Base-by-base conservation (phyloP, 2,888 invertebrate species). In the Adelognathus sp. region DNA sequence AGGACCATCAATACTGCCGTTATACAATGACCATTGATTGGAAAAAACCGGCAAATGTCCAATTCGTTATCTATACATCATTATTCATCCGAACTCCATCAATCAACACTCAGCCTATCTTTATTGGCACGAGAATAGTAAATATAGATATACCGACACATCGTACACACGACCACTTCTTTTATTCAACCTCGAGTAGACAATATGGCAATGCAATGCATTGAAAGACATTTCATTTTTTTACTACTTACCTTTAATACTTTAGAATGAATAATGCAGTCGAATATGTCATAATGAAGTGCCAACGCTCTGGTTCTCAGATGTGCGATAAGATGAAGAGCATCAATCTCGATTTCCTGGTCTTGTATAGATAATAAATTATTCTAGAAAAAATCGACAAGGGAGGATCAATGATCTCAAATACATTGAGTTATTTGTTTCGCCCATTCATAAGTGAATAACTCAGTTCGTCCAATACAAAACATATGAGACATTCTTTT, bases 141-240 rank as follows among this genome's bases (percentile, higher is more conserved):
- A 66, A 50, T 24, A 44, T 33, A 52, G 50, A 33, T 33, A 21
- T 16, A 67, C n/a, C n/a, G n/a, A n/a, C n/a, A n/a, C n/a, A n/a
- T n/a, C n/a, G n/a, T 14, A 9, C 9, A 18, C 27, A 31, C 21
- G 14, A 14, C 9, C 2, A 50, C 50, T n/a, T 61, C 39, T 27
- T 60, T 29, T 41, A 33, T 44, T 72, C 54, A 63, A 63, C 63
- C 63, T 72, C 54, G 63, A 39, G 31, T 14, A 63, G 52, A 18
- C 61, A 63, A 63, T 41, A 52, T 31, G n/a, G 63, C 9, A 39
- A 61, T 29, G 2, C 61, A 29, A 39, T 71, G 72, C 16, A 27
- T 21, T 16, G 41, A 41, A 16, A 9, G 72, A 52, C 72, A 72
- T 63, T 31, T 44, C 31, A 63, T 14, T 72, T 63, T 54, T 41